Base-by-base conservation (phyloP, 2,797 vertebrate species). In the Enoplosus armatus region DNA sequence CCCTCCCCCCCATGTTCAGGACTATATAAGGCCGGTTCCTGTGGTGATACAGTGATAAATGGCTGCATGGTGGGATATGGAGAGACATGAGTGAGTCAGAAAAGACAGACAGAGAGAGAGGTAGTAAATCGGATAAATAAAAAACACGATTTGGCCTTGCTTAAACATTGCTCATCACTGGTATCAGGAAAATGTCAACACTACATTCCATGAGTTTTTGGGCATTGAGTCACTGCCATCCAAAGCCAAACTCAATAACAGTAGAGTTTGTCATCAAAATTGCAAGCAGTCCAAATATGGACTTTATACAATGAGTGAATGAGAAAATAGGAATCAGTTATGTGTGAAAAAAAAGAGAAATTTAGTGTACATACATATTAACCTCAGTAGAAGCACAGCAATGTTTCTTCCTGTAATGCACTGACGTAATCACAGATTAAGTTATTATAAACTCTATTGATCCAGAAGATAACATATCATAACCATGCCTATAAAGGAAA, bases 11-110 rank as follows among this genome's bases (percentile, higher is more conserved):
- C 71, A 58, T 29, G 50, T 59, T 86, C 70, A 88, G 70, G 61
- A 20, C 90, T 88, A 86, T 93, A 91, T 91, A 91, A 86, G 92
- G 92, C 59, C 1, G 77, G 59, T 80, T 84, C 66, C 85, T 63
- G 77, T 45, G 48, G 41, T 16, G 50, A 54, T 53, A 33, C 24
- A 26, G 6, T 75, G 70, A 84, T 72, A 59, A 75, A 85, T 77
- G 54, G 37, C 45, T 63, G 51, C 61, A 71, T 37, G 9, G 1
- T 22, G 41, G 14, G 24, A 8, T 47, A 29, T 12, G 41, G 29
- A 60, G 29, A 24, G 43, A 47, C 16, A 56, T 5, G 20, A 54
- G 10, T 47, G 33, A 82, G 35, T 64, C 47, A 53, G n/a, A 37
- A 11, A n/a, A 31, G 33, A 37, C 8, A 27, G 14, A 26, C 3